Evolutionary conservation across 2,113 vertebrate genomes (phyloP), one percentile per base, ranked within the genome.

Genomic region (Scomber japonicus): DNA sequence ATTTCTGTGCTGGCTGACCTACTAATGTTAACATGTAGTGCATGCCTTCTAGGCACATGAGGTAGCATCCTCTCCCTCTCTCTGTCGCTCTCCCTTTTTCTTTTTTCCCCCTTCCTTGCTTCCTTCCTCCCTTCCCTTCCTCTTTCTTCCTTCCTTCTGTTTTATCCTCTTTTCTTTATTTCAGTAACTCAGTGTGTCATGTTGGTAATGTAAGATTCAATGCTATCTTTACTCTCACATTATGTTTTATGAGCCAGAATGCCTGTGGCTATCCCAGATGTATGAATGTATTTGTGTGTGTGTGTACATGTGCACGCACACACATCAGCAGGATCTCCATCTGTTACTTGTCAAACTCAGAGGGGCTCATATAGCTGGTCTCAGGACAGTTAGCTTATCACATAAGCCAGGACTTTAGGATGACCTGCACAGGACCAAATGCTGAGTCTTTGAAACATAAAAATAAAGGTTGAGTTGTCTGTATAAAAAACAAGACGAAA

Each of bases 1-100:
- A 92, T 94, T 92, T 92, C 85, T 90, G 89, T 90, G 88, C 91
- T 91, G 86, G 89, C 89, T 94, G 91, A 92, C 91, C 92, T 93
- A 94, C 90, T 91, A 94, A 93, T 90, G 83, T 84, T 92, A 91
- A 91, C 92, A 91, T 90, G 93, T 77, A 91, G 89, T 89, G 66
- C 71, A 86, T 93, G 91, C 91, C 93, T 92, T 83, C 81, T 74
- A 87, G 93, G 92, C 91, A 87, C 82, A 84, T 93, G 91, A 92
- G 86, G 86, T 87, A 78, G 89, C 85, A 81, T 90, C 87, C 83
- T 75, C 71, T 75, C 50, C 46, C 48, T 11, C 40, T 78, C 66
- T 30, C 59, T 50, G 44, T 68, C 40, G 27, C 46, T 71, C 64
- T 55, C 40, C 53, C 59, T 51, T 19, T 72, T 24, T 50, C 40